Conservation (phyloP, 2,797 vertebrate genomes). For the Tiaroga cobitis region DNA sequence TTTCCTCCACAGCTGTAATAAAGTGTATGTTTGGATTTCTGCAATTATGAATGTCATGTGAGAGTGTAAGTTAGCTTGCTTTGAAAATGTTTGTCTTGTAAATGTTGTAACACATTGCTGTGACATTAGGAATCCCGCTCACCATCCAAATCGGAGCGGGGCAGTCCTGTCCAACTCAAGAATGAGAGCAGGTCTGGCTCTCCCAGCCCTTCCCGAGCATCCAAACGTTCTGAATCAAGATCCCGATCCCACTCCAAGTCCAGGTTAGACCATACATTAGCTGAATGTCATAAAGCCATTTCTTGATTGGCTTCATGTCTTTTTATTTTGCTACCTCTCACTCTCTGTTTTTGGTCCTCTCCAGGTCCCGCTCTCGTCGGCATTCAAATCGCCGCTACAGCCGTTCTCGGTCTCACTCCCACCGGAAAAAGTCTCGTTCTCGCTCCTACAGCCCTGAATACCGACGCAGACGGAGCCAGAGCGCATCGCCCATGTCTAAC, state of each 20-base stretch:
- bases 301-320: not conserved
- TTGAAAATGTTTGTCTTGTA: slow-evolving; percentile 52
- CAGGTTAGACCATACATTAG: slow-evolving; percentile 76
- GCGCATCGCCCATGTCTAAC: slow-evolving; percentile 90
- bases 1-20: slow-evolving; percentile 85
- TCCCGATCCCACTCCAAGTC: slow-evolving; percentile 92
- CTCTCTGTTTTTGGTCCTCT: not conserved
- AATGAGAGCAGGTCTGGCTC: slow-evolving; percentile 90
- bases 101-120: slow-evolving; percentile 82
- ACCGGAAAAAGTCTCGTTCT: slow-evolving; percentile 87
- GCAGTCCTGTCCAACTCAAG: slow-evolving; percentile 89
- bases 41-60: slow-evolving; percentile 37
- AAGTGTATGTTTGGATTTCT: slow-evolving; percentile 49
- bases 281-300: not conserved
- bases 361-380: slow-evolving; percentile 87
- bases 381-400: slow-evolving; percentile 87
- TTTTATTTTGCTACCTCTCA: not conserved
- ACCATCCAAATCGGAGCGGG: slow-evolving; percentile 90
- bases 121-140: slow-evolving; percentile 90
- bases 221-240: slow-evolving; percentile 88
- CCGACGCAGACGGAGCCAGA: slow-evolving; percentile 86
- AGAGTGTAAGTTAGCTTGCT: slow-evolving; percentile 53
- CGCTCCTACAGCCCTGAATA: slow-evolving; percentile 89
- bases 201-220: slow-evolving; percentile 85
- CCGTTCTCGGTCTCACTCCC: slow-evolving; percentile 86